Evolutionary conservation across 2,797 vertebrate species (phyloP), one percentile per base, ranked within the genome.

Genomic region (Fistularia commersonii): DNA sequence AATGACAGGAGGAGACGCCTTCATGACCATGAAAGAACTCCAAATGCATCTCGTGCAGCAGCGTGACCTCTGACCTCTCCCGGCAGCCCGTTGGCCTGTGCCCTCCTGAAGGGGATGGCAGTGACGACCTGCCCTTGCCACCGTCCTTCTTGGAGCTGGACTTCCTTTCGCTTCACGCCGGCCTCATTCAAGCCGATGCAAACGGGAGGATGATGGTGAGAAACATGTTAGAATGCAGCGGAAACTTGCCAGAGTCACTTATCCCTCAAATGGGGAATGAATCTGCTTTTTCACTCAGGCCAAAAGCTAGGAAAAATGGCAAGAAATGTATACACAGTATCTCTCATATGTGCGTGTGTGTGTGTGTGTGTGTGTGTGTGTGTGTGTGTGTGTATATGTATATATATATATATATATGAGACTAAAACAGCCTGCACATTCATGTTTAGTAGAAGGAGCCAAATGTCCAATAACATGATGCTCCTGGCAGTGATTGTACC

Each of bases 201-300:
- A 69, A 63, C 0, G 87, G 87, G 3, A 7, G 51, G 2, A 51
- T 90, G 44, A 69, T 32, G 82, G 89, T 90, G 54, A 74, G n/a
- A 41, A 11, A 41, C 8, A 41, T 5, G 12, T 6, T 1, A 11
- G 6, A 40, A 11, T n/a, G 8, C 8, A 10, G 11, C 7, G 11
- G 7, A 40, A 12, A 12, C 7, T 11, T 3, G 13, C 39, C 6
- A 12, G 39, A 40, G n/a, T 4, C 23, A 4, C 2, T 23, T 23
- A 23, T 23, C 23, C 23, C 23, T 23, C 23, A 23, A 2, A 4
- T 23, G 23, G 4, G 2, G 4, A 23, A 2, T 23, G 2, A 4
- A 23, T 23, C 23, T 23, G 23, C 23, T 23, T 4, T 23, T 4
- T 23, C 23, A 23, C 23, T 23, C 23, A 23, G 23, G 23, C n/a